Conservation (phyloP, 2,113 vertebrate species). For the Litocranius walleri region DNA sequence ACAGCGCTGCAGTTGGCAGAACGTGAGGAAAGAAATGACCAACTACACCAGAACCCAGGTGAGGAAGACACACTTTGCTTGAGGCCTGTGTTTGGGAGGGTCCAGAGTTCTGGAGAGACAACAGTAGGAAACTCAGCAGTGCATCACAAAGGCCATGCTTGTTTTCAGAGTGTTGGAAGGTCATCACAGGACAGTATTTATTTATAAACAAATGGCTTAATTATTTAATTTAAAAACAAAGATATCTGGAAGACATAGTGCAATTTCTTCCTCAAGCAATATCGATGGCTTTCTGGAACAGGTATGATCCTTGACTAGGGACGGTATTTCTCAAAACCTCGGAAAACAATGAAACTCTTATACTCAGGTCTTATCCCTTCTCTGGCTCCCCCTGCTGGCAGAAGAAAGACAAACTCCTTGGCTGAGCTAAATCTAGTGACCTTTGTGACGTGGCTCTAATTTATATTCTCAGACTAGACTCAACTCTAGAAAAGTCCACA, state of each 20-base stretch:
- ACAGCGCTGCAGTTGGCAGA: background rate
- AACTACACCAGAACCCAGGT: background rate
- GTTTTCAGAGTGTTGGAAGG: background rate
- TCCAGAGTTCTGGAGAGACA: background rate
- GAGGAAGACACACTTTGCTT: background rate
- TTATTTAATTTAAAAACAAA: constrained; percentile 14
- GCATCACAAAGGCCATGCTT: background rate
- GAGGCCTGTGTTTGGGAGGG: no score
- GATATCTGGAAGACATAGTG: background rate
- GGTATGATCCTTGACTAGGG: background rate
- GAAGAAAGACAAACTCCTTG: background rate
- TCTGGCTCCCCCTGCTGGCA: background rate
- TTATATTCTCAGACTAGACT: background rate
- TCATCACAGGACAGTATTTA: background rate
- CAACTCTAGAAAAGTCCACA: background rate
- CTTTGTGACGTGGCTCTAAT: background rate
- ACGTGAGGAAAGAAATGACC: background rate
- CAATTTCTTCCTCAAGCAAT: background rate
- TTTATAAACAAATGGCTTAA: background rate
- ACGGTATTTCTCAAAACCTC: background rate
- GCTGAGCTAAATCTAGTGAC: background rate
- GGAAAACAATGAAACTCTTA: background rate
- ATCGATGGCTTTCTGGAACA: background rate
- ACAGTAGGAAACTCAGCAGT: background rate
- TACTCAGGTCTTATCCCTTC: background rate